Percentiles rank a stretch among this genome's conserved stretches.
phyloP scores from a whole-genome alignment of 2,888 invertebrate species.

The Thalpophila matura region DNA sequence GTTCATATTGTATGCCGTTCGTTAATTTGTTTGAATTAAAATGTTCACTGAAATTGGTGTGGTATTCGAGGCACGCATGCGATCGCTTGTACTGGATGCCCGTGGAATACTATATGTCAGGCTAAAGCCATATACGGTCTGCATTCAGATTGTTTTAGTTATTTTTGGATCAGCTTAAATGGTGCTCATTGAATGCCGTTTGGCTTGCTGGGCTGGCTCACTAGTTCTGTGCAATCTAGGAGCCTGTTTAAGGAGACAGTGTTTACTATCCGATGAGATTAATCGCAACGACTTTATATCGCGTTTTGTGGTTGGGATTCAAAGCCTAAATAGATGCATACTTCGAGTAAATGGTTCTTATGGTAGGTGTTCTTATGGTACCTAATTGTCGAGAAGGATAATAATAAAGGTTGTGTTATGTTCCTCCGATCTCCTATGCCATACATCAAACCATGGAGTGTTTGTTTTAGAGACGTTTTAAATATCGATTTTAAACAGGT shows the following conservation, averaged over 20 bases:
- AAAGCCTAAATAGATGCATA: not conserved
- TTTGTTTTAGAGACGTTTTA: conserved; percentile 6
- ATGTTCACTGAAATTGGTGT: conserved; percentile 72
- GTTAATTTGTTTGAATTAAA: conserved; percentile 66
- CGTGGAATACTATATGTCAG: conserved; percentile 78
- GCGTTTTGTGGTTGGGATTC: conserved; percentile 1
- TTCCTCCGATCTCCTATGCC: not conserved
- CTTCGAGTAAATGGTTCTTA: conserved; percentile 25
- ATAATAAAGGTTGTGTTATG: conserved; percentile 29
- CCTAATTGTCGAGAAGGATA: conserved; percentile 14
- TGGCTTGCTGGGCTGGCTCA: conserved; percentile 39
- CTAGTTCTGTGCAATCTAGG: conserved; percentile 31
- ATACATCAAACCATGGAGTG: conserved; percentile 13
- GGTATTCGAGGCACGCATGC: conserved; percentile 82
- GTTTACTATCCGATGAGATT: conserved; percentile 31
- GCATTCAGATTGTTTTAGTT: conserved; percentile 82
- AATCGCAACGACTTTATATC: conserved; percentile 20
- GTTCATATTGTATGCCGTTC: conserved; percentile 51
- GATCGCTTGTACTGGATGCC: conserved; percentile 78
- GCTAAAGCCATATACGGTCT: conserved; percentile 78
- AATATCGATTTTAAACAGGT: not conserved
- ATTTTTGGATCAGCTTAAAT: conserved; percentile 75
- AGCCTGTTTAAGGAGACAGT: conserved; percentile 12
- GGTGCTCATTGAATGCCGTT: conserved; percentile 59
- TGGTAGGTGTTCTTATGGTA: no score